phyloP scores from a whole-genome alignment of 37 sponge, comb jelly and placozoan species.

The Cladorhizidae sp. region DNA sequence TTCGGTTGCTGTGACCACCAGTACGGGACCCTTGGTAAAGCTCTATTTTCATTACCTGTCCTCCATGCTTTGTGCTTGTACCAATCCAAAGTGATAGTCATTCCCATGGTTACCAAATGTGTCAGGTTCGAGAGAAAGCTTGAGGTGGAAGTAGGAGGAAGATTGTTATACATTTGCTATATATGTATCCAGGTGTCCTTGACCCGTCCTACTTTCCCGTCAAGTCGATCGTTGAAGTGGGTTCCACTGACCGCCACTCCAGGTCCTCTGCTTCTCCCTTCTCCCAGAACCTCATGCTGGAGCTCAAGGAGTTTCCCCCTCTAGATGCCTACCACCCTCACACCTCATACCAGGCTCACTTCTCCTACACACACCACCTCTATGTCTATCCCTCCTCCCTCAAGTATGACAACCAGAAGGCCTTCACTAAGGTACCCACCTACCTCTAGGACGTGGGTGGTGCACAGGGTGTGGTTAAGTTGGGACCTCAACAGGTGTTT shows the following conservation, averaged over 20 bases:
- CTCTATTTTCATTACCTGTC: too few species aligned
- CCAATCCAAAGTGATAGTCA: too few species aligned
- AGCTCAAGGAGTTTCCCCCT: constrained; percentile 83
- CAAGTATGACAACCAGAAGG: constrained; percentile 80
- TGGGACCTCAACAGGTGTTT: too few species aligned
- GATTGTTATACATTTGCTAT: background rate
- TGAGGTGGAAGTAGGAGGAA: too few species aligned
- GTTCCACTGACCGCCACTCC: background rate
- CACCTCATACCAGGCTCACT: constrained; percentile 56
- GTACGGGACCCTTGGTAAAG: too few species aligned
- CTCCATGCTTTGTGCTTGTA: too few species aligned
- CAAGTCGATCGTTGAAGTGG: background rate
- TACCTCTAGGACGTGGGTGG: background rate
- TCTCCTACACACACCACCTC: constrained; percentile 71
- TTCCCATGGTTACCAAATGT: too few species aligned
- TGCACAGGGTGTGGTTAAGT: background rate
- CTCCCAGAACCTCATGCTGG: constrained; percentile 44
- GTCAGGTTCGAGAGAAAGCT: too few species aligned
- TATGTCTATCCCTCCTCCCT: constrained; percentile 87
- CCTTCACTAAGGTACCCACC: constrained; percentile 48
- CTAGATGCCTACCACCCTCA: constrained; percentile 73
- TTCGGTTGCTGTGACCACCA: too few species aligned
- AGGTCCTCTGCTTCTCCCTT: constrained; percentile 5
- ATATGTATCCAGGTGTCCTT: constrained; percentile 22
- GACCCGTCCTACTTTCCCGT: constrained; percentile 61